These are phyloP conservation scores for Ischnus inquisitorius DNA, from an alignment of 2,888 invertebrate genomes.

Conservation along the genomic window DNA sequence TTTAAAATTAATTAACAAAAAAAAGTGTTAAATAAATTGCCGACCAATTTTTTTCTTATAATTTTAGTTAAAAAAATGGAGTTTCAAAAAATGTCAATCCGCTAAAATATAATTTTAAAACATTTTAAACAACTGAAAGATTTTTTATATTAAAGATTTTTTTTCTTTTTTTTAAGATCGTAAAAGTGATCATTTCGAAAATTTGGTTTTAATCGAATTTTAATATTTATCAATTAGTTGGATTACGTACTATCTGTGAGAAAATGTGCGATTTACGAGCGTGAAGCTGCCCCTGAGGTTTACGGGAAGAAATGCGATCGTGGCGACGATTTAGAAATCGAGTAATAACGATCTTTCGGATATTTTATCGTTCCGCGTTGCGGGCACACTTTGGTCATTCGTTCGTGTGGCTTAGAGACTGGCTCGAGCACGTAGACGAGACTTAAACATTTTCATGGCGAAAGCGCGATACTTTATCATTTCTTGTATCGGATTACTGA, in stretches of 20 bases:
- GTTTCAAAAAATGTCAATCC: too few relatives aligned
- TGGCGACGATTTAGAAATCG: constrained; percentile 14
- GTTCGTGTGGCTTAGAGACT: not conserved
- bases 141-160: too few relatives aligned
- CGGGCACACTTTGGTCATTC: not conserved
- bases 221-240: not conserved
- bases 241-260: not conserved
- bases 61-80: too few relatives aligned
- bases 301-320: not conserved
- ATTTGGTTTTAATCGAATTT: not conserved
- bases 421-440: not conserved
- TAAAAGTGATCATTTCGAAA: too few relatives aligned
- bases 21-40: too few relatives aligned
- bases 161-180: too few relatives aligned
- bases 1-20: too few relatives aligned
- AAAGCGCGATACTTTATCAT: not conserved
- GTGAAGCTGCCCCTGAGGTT: constrained; percentile 1
- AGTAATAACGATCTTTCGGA: constrained; percentile 31
- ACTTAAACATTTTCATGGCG: not conserved
- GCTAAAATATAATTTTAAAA: too few relatives aligned
- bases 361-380: constrained; percentile 22
- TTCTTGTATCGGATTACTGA: not conserved
- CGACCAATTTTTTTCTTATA: too few relatives aligned
- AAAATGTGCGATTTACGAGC: not conserved
- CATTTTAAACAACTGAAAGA: too few relatives aligned